Conservation (phyloP, 1,140 invertebrate genomes). For the Brachionus paranguensis region DNA sequence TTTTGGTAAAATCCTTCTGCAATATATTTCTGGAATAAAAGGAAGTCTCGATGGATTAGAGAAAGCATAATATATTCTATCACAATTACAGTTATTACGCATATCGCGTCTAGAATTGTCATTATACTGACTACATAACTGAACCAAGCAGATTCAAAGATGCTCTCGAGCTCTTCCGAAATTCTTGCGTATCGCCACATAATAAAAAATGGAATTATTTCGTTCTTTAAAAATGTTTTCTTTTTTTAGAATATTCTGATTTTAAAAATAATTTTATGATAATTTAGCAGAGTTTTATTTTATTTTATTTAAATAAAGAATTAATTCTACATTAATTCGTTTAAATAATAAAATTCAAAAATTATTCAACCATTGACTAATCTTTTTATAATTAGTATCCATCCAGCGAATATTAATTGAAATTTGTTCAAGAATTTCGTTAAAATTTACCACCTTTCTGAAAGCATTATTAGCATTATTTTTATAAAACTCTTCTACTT, state of each 20-base stretch:
- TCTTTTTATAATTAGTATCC: neutral
- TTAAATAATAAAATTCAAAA: neutral
- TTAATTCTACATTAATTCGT: neutral
- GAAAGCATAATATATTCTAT: neutral
- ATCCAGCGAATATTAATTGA: conserved; percentile 2
- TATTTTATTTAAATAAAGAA: neutral
- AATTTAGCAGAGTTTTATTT: neutral
- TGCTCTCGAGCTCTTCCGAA: neutral
- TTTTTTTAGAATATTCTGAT: neutral
- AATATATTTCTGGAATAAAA: neutral
- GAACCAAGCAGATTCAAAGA: neutral
- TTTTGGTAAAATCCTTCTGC: neutral
- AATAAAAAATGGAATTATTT: neutral
- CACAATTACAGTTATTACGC: neutral
- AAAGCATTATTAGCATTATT: neutral
- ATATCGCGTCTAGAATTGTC: neutral
- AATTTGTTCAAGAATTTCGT: neutral
- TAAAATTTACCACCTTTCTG: neutral
- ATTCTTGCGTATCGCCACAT: neutral
- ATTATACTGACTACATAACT: neutral
- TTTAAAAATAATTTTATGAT: neutral
- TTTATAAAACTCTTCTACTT: neutral
- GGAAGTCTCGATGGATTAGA: neutral
- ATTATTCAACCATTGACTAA: neutral
- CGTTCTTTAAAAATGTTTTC: neutral